Evolutionary conservation across 2,888 invertebrate species (phyloP).

Genomic region (Sabatieria punctata): DNA sequence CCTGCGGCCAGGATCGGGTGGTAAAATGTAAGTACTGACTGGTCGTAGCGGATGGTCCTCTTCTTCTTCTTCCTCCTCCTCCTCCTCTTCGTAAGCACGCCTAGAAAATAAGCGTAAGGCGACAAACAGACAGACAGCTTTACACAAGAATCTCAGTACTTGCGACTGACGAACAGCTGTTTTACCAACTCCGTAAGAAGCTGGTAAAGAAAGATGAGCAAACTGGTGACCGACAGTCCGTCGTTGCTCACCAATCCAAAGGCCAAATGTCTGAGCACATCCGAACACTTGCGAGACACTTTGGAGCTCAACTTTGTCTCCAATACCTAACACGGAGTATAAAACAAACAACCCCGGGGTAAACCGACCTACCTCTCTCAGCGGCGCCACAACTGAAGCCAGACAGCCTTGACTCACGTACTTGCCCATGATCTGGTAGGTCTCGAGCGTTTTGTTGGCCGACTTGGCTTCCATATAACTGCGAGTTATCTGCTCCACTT

Average conservation of each 20-base stretch:
- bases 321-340: conserved; percentile 36
- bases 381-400: conserved; percentile 56
- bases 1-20: conserved; percentile 49
- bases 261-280: conserved; percentile 27
- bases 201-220: conserved; percentile 64
- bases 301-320: conserved; percentile 47
- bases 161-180: neutral
- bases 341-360: neutral
- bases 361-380: conserved; percentile 48
- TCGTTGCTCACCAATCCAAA: conserved; percentile 62
- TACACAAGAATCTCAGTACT: too few species aligned
- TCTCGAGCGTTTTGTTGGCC: conserved; percentile 64
- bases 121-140: too few species aligned
- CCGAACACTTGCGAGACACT: conserved; percentile 56
- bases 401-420: conserved; percentile 58
- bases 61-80: conserved; percentile 11
- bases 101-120: neutral
- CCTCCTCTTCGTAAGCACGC: conserved; percentile 5
- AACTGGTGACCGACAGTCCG: conserved; percentile 50
- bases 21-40: conserved; percentile 58
- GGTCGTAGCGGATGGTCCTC: conserved; percentile 14
- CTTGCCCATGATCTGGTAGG: conserved; percentile 59
- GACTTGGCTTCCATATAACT: conserved; percentile 45
- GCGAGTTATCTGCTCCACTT: conserved; percentile 59
- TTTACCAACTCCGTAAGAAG: conserved; percentile 50